phyloP scores from a whole-genome alignment of 2,113 vertebrate genomes.

The Mastomys coucha region DNA sequence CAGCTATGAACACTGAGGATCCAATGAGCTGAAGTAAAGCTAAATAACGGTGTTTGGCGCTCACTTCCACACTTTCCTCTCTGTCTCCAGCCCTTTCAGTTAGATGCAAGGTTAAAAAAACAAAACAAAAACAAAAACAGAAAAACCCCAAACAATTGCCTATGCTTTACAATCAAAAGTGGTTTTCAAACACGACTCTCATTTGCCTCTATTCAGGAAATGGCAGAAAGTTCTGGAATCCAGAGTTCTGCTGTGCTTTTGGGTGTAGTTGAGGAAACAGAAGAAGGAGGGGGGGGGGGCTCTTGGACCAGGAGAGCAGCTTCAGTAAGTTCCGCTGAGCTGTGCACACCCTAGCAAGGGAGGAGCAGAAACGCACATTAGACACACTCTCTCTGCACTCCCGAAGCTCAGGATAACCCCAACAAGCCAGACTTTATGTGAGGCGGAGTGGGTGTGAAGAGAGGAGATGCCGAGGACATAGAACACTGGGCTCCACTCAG shows the following conservation, averaged over 20 bases:
- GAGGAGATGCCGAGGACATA: neutral
- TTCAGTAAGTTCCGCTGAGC: neutral
- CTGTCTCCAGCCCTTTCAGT: neutral
- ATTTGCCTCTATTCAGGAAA: constrained; percentile 35
- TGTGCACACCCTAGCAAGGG: constrained; percentile 48
- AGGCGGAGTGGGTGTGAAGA: constrained; percentile 50
- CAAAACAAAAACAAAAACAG: too few species aligned
- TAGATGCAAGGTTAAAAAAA: neutral
- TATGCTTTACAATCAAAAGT: constrained; percentile 21
- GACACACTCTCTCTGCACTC: neutral
- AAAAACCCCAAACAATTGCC: neutral
- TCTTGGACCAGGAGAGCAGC: neutral
- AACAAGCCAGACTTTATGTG: constrained; percentile 63
- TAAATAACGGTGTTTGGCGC: neutral
- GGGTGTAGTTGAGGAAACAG: constrained; percentile 14
- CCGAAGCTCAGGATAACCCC: constrained; percentile 49
- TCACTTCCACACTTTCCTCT: constrained; percentile 9
- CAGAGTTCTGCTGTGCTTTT: neutral
- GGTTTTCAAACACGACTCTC: neutral
- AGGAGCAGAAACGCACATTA: constrained; percentile 52
- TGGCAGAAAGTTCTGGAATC: neutral
- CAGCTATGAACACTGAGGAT: neutral
- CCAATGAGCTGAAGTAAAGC: neutral
- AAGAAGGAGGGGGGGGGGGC: neutral
- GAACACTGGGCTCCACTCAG: constrained; percentile 54